These are phyloP conservation scores for Argyresthia albistria DNA, from an alignment of 2,888 invertebrate genomes.

Conservation along the genomic window DNA sequence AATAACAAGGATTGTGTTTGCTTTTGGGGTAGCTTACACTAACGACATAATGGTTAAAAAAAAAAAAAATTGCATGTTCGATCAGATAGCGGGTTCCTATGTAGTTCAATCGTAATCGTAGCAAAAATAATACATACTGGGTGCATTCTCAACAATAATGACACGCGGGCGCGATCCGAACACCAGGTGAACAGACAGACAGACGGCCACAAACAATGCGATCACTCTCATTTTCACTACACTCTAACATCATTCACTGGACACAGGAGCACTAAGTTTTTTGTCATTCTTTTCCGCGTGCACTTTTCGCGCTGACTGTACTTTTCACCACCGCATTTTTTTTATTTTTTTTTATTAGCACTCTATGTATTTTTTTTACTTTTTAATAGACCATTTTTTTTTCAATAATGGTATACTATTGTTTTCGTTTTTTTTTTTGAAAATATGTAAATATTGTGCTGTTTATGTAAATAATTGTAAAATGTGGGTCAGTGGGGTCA, in stretches of 20 bases:
- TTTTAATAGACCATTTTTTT: neutral
- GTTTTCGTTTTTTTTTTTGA: slow-evolving; percentile 10
- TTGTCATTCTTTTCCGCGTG: neutral
- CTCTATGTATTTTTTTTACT: neutral
- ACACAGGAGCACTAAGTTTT: slow-evolving; percentile 11
- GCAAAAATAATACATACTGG: slow-evolving; percentile 39
- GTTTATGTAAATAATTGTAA: no score
- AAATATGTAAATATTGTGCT: no score
- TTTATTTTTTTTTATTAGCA: neutral
- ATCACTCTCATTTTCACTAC: slow-evolving; percentile 44
- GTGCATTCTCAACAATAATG: slow-evolving; percentile 63
- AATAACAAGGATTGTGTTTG: no score
- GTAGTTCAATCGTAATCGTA: no score
- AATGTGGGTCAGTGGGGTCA: slow-evolving; percentile 50
- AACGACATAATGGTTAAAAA: no score
- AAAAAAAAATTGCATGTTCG: no score
- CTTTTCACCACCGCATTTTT: neutral
- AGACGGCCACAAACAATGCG: slow-evolving; percentile 34
- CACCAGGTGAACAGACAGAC: slow-evolving; percentile 29
- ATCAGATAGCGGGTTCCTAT: no score
- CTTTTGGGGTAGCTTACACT: no score
- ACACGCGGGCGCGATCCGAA: slow-evolving; percentile 49
- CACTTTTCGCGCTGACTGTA: neutral
- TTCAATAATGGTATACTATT: no score
- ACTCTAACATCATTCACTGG: slow-evolving; percentile 34